Base-by-base conservation (phyloP, 2,888 invertebrate genomes). In the Sesia apiformis region DNA sequence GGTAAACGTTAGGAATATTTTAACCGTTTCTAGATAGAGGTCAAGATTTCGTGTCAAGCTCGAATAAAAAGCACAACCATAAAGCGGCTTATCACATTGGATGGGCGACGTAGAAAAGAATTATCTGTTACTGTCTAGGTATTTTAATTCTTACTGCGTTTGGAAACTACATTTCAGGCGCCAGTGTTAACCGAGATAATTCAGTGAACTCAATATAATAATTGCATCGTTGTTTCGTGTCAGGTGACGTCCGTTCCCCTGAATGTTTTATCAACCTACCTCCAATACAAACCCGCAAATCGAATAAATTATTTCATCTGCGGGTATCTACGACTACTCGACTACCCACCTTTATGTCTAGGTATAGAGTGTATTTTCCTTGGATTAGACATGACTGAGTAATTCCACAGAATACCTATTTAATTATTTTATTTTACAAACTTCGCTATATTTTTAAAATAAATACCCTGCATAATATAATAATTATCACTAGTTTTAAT, bases 41-140 rank as follows among this genome's bases (percentile, higher is more conserved):
- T 66, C 61, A 62, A 64, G 70, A 74, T 79, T 54, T 80, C 83
- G 79, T 85, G 85, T 75, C 82, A 78, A 75, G 74, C 67, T 61
- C 74, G 78, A 84, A 86, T 84, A 84, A 85, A 84, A 77, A 69
- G 70, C 62, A 60, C 57, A 66, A 70, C 74, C 60, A 74, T 84
- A 80, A 82, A 84, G 73, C 70, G 65, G 64, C 68, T 84, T 84
- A 85, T 87, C 84, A 70, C 63, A 58, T 62, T 58, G 67, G 69
- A 76, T 70, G 72, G 74, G 64, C 70, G 70, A 67, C 53, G 43
- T 69, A 63, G 65, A 72, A 23, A 70, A 66, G 67, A 69, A 65
- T 76, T 84, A 81, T 82, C 81, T 77, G 61, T 58, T 53, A 65
- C 67, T 65, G 38, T 38, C 67, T 69, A 65, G 67, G 66, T 72